These are phyloP conservation scores for Tipula helvola DNA, from an alignment of 2,888 invertebrate species.

Conservation along the genomic window DNA sequence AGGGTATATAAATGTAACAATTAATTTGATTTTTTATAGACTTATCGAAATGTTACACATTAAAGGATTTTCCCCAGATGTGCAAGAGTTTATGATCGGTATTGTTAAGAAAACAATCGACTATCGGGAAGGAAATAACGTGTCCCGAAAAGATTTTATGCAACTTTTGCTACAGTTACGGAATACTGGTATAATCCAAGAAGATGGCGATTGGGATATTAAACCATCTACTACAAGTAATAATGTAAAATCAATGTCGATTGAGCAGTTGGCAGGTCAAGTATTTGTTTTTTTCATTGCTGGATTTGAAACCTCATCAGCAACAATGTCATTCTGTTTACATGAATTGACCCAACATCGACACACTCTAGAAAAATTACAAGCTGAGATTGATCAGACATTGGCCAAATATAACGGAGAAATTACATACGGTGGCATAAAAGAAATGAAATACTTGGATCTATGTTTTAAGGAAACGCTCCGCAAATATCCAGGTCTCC, in stretches of 20 bases:
- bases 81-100: constrained; percentile 26
- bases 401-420: background rate
- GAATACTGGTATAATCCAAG: constrained; percentile 30
- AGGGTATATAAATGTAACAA: background rate
- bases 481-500: constrained; percentile 10
- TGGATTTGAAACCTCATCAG: background rate
- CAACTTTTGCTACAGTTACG: constrained; percentile 36
- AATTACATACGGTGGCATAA: background rate
- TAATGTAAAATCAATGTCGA: background rate
- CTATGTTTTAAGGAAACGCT: constrained; percentile 16
- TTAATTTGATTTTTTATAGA: constrained; percentile 7
- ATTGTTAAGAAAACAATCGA: constrained; percentile 33
- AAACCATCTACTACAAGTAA: constrained; percentile 16
- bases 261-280: background rate
- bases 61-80: constrained; percentile 17
- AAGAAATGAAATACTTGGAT: constrained; percentile 7
- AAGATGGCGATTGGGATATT: constrained; percentile 26
- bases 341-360: background rate
- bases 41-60: constrained; percentile 18
- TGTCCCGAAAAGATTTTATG: constrained; percentile 35
- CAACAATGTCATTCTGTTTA: constrained; percentile 9
- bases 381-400: background rate
- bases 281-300: background rate
- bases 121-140: constrained; percentile 32
- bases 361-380: background rate